Base-by-base conservation (phyloP, 2,888 invertebrate species). In the Biston stratarius region DNA sequence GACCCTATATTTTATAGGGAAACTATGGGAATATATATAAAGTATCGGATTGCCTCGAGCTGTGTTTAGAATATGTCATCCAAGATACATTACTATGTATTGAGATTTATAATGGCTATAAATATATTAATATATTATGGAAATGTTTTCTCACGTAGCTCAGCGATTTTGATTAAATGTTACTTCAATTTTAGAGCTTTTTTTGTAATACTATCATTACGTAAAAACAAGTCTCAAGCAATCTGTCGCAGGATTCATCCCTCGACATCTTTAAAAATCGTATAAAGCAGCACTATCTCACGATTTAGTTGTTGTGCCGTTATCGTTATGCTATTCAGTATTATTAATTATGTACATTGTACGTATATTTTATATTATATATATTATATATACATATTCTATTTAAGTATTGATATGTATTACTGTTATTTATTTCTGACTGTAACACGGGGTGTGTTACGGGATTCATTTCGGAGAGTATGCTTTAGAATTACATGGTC, bases 1-100 rank as follows among this genome's bases (percentile, higher is more conserved):
- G 78, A 81, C 75, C 72, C 61, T 65, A 75, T 79, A 77, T 75
- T 74, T 81, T 77, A 66, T 61, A 14, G 24, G 51, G 49, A 62
- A 62, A 60, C 40, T 65, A 65, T 64, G 67, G 58, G 62, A 68
- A 69, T 60, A 49, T 61, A 70, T 61, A 64, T 33, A 52, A 59
- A 10, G 67, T 70, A 64, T 69, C 55, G 44, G 24, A 69, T 66
- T 57, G 57, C 67, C 64, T 53, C 33, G 52, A 62, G 59, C 45
- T 49, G 47, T 14, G 47, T 61, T 65, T 53, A 58, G 56, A 58
- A 49, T 49, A 55, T 59, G 59, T 69, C 61, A 55, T 69, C 48
- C 1, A 51, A 59, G 69, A 69, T 65, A 58, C 69, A 63, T 66
- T 51, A 69, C 67, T 59, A 67, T 62, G 49, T 62, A 67, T 62